Conservation (phyloP, 2,797 vertebrate genomes). For the Glossophaga mutica region DNA sequence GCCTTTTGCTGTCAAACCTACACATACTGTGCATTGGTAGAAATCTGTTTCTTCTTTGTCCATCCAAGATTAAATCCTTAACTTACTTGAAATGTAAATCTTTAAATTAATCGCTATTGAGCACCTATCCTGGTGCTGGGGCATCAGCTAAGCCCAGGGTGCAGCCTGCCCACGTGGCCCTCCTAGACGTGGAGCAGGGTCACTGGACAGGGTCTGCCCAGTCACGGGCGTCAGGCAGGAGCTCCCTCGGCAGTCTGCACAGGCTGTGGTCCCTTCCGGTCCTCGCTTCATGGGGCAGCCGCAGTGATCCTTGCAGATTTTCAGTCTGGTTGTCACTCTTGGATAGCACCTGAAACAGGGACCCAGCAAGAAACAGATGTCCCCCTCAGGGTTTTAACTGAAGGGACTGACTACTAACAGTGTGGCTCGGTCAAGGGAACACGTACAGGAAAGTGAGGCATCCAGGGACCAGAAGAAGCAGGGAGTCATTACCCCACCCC, state of each 20-base stretch:
- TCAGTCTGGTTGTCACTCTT: background rate
- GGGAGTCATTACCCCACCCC: background rate
- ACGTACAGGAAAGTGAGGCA: background rate
- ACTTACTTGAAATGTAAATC: background rate
- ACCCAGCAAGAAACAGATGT: background rate
- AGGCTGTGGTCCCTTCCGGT: background rate
- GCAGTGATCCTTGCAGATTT: background rate
- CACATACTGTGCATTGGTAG: background rate
- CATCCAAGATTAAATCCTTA: background rate
- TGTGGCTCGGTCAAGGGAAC: background rate
- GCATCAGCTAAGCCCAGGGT: background rate
- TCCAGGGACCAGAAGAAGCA: background rate
- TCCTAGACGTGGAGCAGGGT: accelerated
- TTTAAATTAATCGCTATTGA: background rate
- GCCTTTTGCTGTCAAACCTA: background rate
- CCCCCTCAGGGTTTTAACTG: background rate
- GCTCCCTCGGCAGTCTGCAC: accelerated
- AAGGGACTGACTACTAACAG: background rate
- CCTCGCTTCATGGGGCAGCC: background rate
- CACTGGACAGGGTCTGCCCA: background rate
- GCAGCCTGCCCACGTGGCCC: accelerated
- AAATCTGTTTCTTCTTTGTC: background rate
- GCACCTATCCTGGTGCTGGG: background rate
- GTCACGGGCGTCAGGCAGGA: accelerated
- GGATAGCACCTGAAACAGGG: background rate